Conservation (phyloP, 2,113 vertebrate genomes). For the Pituophis catenifer region DNA sequence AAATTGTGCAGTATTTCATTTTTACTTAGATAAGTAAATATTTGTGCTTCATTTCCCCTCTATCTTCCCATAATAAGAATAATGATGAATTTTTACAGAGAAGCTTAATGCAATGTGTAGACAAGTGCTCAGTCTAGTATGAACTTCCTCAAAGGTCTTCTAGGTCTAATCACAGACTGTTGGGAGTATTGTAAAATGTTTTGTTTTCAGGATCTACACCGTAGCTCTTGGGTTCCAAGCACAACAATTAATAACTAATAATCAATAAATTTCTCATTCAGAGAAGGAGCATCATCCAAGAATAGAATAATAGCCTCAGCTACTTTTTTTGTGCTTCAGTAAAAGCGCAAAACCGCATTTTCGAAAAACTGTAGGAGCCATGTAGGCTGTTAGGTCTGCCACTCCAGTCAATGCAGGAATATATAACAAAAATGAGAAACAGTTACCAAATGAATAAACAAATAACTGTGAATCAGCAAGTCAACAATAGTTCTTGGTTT, state of each 20-base stretch:
- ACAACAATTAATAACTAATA: background rate
- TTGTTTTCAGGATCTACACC: background rate
- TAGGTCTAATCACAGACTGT: background rate
- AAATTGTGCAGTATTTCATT: background rate
- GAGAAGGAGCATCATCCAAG: background rate
- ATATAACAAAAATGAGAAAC: background rate
- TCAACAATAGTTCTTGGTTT: background rate
- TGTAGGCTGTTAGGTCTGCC: background rate
- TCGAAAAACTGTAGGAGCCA: background rate
- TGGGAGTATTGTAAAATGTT: background rate
- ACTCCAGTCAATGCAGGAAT: background rate
- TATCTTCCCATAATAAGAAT: background rate
- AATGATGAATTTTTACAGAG: constrained; percentile 35
- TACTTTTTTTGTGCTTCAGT: background rate
- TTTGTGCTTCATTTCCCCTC: background rate
- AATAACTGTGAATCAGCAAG: background rate
- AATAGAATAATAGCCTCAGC: background rate
- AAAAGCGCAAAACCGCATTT: background rate
- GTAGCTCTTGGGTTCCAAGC: background rate
- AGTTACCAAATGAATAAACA: background rate
- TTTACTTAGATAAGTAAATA: background rate
- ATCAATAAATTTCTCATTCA: background rate
- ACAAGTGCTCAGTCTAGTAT: background rate
- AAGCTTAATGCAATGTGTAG: background rate
- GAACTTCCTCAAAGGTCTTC: background rate